Evolutionary conservation across 2,888 invertebrate species (phyloP), one percentile per base, ranked within the genome.

Genomic region (Pterostichus niger): DNA sequence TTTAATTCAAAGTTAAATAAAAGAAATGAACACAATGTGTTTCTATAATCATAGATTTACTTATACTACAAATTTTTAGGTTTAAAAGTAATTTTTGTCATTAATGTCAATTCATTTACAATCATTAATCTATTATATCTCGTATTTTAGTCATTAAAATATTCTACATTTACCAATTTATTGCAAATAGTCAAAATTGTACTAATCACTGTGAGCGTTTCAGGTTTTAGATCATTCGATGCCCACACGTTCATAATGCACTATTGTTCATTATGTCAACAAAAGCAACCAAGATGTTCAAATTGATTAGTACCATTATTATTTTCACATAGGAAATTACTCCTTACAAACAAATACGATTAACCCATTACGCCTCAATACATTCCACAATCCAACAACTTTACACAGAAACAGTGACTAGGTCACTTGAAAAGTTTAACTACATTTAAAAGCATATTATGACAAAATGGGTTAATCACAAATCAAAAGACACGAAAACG

Each of bases 171-270:
- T 80, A 68, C 52, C 68, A 80, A 77, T 61, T 77, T 81, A 81
- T 81, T 81, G 81, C 81, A 81, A 81, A 73, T 73, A 44, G 54
- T 81, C 35, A 24, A 49, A 82, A 82, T 82, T 82, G 75, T 82
- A 82, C 82, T 82, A 82, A 75, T 82, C 59, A 61, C 44, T 82
- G 81, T 79, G 44, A 64, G 79, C 64, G 31, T 77, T 75, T 56
- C 33, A 56, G 35, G 33, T 56, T 77, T 77, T 56, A 6, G 6
- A 35, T 77, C 31, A 31, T 49, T 77, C 33, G 77, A 56, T 56
- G 77, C 35, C 24, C 11, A 77, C 77, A 15, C 24, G 24, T 54
- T 77, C 13, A 35, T 77, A 77, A 54, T 54, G 40, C 40, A 77
- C 17, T 77, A 24, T 17, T 24, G 40, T 35, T 49, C 73, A 46